Base-by-base conservation (phyloP, 2,113 vertebrate species). In the Upupa epops region DNA sequence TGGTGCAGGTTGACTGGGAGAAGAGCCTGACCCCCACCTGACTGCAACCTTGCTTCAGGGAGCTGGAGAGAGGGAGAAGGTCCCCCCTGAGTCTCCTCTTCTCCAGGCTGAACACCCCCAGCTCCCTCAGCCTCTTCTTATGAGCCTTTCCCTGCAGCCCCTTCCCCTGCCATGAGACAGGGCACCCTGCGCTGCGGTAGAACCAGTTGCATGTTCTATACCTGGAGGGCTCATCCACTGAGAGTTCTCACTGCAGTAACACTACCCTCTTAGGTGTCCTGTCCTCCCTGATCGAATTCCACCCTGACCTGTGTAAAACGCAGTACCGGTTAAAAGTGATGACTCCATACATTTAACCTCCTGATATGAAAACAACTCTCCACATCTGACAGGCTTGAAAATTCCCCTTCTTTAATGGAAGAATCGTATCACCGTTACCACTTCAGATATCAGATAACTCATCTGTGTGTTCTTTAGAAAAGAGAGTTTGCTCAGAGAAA, bases 371-470 rank as follows among this genome's bases (percentile, higher is more conserved):
- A 91, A 81, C 9, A 63, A 77, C 36, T 70, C 64, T 42, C 11
- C 11, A 17, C 3, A 32, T 56, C n/a, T 73, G 61, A 37, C 25
- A 54, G 68, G 28, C 31, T 61, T 91, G 17, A 64, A 76, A 90
- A 79, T 84, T 75, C 61, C 77, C 74, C 31, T 70, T 25, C 82
- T 90, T 75, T 26, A 51, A 29, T 4, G 2, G n/a, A 85, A 79
- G 19, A 66, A 65, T 86, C n/a, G 3, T 72, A 66, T 56, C 65
- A 49, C 29, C 51, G 72, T 55, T 70, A 55, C 63, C 84, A 21
- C 69, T 82, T 65, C 45, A 58, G 87, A 70, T 31, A 76, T 34
- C 34, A 82, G 93, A 79, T 68, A 89, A 88, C 80, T 93, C 36
- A 89, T 85, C 77, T 80, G 10, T 63, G 42, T 94, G 91, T 90